Conservation (phyloP, 2,888 invertebrate genomes). For the Metalampra italica region DNA sequence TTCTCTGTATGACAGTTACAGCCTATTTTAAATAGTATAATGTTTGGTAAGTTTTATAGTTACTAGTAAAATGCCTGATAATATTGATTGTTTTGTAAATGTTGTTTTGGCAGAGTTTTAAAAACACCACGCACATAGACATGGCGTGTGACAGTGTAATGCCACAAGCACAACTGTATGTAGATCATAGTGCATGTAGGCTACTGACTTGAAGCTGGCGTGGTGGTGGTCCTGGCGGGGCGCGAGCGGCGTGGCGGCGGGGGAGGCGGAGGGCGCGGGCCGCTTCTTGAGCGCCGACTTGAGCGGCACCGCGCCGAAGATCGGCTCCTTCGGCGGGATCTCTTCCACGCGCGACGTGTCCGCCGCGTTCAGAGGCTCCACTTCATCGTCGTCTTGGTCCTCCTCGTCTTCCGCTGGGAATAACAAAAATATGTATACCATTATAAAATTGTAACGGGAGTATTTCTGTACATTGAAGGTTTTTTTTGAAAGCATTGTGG, state of each 20-base stretch:
- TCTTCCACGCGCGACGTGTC: conserved; percentile 93
- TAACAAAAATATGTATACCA: background rate
- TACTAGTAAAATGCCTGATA: too few species aligned
- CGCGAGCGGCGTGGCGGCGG: conserved; percentile 74
- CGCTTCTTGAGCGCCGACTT: conserved; percentile 96
- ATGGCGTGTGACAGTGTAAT: too few species aligned
- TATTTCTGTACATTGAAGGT: too few species aligned
- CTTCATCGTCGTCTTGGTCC: conserved; percentile 83
- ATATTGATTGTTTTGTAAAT: too few species aligned
- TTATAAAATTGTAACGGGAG: too few species aligned
- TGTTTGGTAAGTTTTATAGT: too few species aligned
- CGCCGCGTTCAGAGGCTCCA: conserved; percentile 80
- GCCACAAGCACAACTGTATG: too few species aligned
- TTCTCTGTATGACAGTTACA: too few species aligned
- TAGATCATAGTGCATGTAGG: background rate
- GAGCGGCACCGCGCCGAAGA: conserved; percentile 93
- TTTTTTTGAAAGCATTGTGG: too few species aligned
- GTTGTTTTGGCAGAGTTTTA: background rate
- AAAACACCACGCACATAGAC: background rate
- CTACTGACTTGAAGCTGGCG: conserved; percentile 88
- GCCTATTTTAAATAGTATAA: too few species aligned
- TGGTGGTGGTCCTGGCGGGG: conserved; percentile 85
- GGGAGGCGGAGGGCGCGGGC: conserved; percentile 83
- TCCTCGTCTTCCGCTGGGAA: conserved; percentile 74
- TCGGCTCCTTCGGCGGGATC: conserved; percentile 95